Evolutionary conservation across 2,888 invertebrate genomes (phyloP), one percentile per base, ranked within the genome.

Genomic region (Macropis europaea): DNA sequence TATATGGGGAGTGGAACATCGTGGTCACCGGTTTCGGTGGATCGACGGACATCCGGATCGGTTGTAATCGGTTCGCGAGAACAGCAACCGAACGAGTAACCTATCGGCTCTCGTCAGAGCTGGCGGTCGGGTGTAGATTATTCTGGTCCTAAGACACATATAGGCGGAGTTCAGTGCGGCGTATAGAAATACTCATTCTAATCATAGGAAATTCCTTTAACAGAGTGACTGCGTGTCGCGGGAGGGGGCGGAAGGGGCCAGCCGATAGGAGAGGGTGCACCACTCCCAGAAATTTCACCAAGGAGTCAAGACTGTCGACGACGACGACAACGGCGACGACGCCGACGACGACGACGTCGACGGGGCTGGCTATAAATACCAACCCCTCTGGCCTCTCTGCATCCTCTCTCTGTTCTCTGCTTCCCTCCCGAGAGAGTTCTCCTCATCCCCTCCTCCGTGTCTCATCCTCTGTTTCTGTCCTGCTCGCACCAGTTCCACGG

Each of bases 181-280:
- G 85, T 85, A 82, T 88, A 87, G 86, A 87, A 88, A 88, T 87
- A 88, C 87, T 85, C 86, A 85, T 87, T 88, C 88, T 88, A 88
- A 88, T 88, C 87, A 88, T 88, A 88, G 88, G 86, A 86, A 87
- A 87, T 87, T 87, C 87, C 86, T 86, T 84, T 80, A 84, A 85
- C 82, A 83, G 86, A 79, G 78, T 73, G 74, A 63, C 69, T 62
- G 64, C 56, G 57, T 62, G 56, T 54, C 56, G 42, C 22, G 45
- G 15, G 53, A 32, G 73, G 57, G 67, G 77, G 61, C 48, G 52
- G 42, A 50, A 52, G 53, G 45, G 26, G 50, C 15, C 42, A 15
- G 7, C 38, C 63, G 62, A 66, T 48, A 74, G 56, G 59, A 70
- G 73, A 70, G 79, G 76, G 50, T 69, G 77, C 63, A 73, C 60